A percentile compares a stretch with the other conserved stretches of the same genome.
These are phyloP conservation scores for Oncopeltus fasciatus DNA, from an alignment of 1,140 invertebrate species.

Conservation along the genomic window DNA sequence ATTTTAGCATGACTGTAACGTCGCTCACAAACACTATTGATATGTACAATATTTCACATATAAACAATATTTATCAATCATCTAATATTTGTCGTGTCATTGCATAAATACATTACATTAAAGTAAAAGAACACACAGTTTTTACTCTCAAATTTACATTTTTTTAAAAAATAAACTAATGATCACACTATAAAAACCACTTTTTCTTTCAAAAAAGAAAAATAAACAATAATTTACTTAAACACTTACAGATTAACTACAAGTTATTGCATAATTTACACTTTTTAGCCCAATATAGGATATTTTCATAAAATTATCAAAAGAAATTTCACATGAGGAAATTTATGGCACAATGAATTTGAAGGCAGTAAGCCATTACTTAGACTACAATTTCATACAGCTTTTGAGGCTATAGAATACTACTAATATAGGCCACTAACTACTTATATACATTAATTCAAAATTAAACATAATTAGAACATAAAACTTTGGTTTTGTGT, in stretches of 20 bases:
- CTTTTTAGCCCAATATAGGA: neutral
- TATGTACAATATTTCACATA: conserved; percentile 13
- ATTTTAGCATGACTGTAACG: neutral
- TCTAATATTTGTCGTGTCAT: conserved; percentile 1
- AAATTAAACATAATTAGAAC: neutral
- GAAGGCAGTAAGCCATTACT: neutral
- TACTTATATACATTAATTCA: conserved; percentile 13
- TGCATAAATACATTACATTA: neutral
- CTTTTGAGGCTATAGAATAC: neutral
- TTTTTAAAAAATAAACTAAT: neutral
- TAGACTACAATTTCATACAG: neutral
- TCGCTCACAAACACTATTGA: neutral
- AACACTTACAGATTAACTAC: neutral
- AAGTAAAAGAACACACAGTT: neutral
- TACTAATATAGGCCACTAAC: conserved; percentile 15
- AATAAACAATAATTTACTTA: neutral
- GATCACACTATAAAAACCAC: conserved; percentile 4
- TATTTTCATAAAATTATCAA: neutral
- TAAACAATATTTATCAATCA: conserved; percentile 2
- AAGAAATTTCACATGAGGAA: neutral
- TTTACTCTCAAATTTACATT: neutral
- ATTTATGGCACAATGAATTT: conserved; percentile 5
- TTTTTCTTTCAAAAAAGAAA: neutral
- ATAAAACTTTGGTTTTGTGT: too few species aligned
- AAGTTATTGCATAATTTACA: conserved; percentile 11